Evolutionary conservation across 2,797 vertebrate genomes (phyloP).

Genomic region (Tapera naevia): DNA sequence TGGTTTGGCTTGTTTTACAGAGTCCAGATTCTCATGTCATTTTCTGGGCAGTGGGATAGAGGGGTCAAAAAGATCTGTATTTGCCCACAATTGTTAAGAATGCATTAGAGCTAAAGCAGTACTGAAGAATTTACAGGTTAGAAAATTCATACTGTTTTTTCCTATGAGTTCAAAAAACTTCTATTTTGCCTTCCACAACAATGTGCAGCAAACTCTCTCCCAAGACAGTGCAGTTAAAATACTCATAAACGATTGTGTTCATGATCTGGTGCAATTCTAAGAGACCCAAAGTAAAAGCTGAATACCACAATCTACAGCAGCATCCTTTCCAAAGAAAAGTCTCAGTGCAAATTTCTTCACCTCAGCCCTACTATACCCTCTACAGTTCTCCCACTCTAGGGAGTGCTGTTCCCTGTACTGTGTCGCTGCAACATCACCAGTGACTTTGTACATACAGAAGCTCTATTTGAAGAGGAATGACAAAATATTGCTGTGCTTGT

Average conservation of each 20-base stretch:
- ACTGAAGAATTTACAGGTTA: not conserved
- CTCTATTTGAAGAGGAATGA: constrained; percentile 13
- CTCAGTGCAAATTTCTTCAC: not conserved
- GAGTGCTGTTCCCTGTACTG: not conserved
- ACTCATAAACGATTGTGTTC: not conserved
- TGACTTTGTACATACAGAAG: not conserved
- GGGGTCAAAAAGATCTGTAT: not conserved
- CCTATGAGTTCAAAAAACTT: not conserved
- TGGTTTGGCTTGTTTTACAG: not conserved
- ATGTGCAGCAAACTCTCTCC: not conserved
- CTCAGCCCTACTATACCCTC: not conserved
- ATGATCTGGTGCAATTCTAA: not conserved
- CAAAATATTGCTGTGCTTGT: not conserved
- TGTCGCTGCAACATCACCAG: not conserved
- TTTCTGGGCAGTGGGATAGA: not conserved
- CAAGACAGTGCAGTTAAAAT: not conserved
- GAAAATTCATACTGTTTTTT: not conserved
- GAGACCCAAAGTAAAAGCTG: not conserved
- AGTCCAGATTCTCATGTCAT: not conserved
- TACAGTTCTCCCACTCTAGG: not conserved
- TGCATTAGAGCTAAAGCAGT: not conserved
- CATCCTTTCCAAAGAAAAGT: not conserved
- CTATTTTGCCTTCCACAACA: not conserved
- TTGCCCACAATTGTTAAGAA: not conserved
- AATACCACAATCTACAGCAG: not conserved